A percentile compares a stretch with the other conserved stretches of the same genome.
Conservation (phyloP, 2,113 vertebrate genomes). For the Bufo gargarizans region DNA sequence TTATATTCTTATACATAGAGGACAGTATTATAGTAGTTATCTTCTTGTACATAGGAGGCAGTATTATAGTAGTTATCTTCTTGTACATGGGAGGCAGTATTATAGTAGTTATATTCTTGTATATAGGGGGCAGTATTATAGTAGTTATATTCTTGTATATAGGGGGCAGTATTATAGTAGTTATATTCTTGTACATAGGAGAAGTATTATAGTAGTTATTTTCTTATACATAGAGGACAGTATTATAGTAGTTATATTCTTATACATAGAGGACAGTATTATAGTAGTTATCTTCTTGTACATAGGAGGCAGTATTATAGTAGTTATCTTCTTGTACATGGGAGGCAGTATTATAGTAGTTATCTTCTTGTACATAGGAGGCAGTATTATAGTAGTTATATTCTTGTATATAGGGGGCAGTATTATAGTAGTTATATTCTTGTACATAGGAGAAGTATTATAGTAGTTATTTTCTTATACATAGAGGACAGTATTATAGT, state of each 20-base stretch:
- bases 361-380: neutral
- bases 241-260: constrained; percentile 7
- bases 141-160: constrained; percentile 1
- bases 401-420: neutral
- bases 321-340: neutral
- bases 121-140: neutral
- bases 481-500: neutral
- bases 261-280: neutral
- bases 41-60: neutral
- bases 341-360: neutral
- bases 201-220: neutral
- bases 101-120: constrained; percentile 6
- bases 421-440: constrained; percentile 9
- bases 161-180: neutral
- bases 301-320: neutral
- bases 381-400: constrained; percentile 12
- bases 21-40: neutral
- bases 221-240: neutral
- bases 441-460: neutral
- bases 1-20: neutral
- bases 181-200: neutral
- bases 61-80: constrained; percentile 8
- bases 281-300: constrained; percentile 5
- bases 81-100: neutral
- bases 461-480: neutral